These are phyloP conservation scores for Parazoanthus darwini DNA, from an alignment of 92 coral and sea anemone species.

Conservation along the genomic window DNA sequence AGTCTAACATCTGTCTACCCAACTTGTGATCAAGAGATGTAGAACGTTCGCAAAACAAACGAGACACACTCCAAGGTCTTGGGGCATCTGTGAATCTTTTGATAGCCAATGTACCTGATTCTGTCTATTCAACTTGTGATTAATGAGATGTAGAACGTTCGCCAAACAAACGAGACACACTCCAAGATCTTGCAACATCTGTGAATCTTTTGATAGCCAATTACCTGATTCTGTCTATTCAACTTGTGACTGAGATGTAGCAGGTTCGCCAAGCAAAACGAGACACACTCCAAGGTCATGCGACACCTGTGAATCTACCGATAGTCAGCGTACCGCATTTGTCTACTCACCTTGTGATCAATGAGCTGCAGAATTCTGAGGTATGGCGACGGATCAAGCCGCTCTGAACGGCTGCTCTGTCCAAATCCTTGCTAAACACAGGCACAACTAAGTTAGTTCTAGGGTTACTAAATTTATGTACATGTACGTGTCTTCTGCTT, in stretches of 20 bases:
- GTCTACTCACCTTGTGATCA: slow-evolving; percentile 80
- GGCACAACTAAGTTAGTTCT: background rate
- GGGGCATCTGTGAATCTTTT: too few species aligned
- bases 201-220: too few species aligned
- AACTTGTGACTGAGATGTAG: slow-evolving; percentile 86
- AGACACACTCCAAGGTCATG: too few species aligned
- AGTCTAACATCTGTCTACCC: too few species aligned
- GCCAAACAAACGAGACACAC: background rate
- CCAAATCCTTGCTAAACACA: slow-evolving; percentile 51
- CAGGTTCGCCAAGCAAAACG: slow-evolving; percentile 35
- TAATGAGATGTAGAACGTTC: slow-evolving; percentile 66
- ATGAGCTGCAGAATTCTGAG: slow-evolving; percentile 93
- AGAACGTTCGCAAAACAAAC: slow-evolving; percentile 49
- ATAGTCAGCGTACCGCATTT: too few species aligned
- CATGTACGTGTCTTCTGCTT: too few species aligned
- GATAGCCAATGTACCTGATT: too few species aligned
- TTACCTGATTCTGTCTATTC: background rate
- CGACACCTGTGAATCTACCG: too few species aligned
- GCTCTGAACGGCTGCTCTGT: slow-evolving; percentile 79
- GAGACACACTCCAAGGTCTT: too few species aligned
- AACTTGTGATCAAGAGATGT: slow-evolving; percentile 78
- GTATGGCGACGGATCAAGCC: slow-evolving; percentile 97
- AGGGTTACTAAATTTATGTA: background rate
- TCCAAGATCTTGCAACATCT: too few species aligned
- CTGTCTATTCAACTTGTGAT: slow-evolving; percentile 63